A percentile compares a stretch with the other conserved stretches of the same genome.
Evolutionary conservation across 2,113 vertebrate genomes (phyloP).

Genomic region (Procavia capensis): DNA sequence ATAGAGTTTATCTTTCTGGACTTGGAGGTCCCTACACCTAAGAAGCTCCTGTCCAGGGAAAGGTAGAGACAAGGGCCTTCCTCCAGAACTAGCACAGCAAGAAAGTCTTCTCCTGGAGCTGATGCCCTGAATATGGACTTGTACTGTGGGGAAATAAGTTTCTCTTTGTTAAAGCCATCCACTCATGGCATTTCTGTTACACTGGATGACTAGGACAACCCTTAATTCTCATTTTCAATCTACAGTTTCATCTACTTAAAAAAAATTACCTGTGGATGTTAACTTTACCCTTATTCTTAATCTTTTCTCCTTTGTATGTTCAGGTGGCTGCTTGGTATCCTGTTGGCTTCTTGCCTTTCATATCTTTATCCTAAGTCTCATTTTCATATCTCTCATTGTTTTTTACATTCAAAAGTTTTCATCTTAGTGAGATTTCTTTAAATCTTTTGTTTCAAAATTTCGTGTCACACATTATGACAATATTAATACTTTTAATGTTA

Average conservation of each 20-base stretch:
- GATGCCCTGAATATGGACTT: too few relatives aligned
- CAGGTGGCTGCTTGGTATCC: background rate
- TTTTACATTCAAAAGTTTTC: background rate
- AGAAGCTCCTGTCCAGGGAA: too few relatives aligned
- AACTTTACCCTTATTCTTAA: background rate
- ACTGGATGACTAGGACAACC: too few relatives aligned
- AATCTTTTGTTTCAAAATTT: background rate
- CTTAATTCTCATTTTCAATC: background rate
- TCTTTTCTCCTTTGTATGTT: background rate
- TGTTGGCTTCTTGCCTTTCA: background rate
- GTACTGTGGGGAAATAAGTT: too few relatives aligned
- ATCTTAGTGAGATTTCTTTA: background rate
- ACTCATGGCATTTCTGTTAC: too few relatives aligned
- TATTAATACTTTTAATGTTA: background rate
- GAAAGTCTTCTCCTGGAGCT: too few relatives aligned
- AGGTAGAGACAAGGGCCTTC: too few relatives aligned
- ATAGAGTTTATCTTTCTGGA: too few relatives aligned
- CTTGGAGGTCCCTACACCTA: too few relatives aligned
- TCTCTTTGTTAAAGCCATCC: too few relatives aligned
- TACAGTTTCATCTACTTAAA: background rate
- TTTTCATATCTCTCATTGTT: background rate
- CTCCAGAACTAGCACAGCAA: too few relatives aligned
- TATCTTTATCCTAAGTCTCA: conserved; percentile 3
- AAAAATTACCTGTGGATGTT: background rate
- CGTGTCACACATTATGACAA: background rate